A percentile compares a stretch with the other conserved stretches of the same genome.
Conservation (phyloP, 2,888 invertebrate species). For the Drosophila silvestris region DNA sequence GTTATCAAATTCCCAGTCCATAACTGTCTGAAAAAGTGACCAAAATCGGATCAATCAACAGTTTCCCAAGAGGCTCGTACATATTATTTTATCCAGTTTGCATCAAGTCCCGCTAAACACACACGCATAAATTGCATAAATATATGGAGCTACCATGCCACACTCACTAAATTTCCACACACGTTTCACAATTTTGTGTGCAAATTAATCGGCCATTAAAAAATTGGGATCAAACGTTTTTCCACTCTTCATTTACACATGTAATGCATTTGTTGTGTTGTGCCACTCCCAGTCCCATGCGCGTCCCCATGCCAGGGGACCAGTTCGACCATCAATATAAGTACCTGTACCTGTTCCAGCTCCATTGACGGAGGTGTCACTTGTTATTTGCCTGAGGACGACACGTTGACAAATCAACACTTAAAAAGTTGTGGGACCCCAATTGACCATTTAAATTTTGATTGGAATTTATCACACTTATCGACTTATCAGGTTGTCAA, state of each 20-base stretch:
- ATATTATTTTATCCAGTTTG: conserved; percentile 24
- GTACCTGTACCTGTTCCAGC: conserved; percentile 22
- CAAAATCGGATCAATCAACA: conserved; percentile 24
- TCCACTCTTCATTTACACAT: conserved; percentile 7
- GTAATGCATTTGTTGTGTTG: background rate
- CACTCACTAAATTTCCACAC: conserved; percentile 17
- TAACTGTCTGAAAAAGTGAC: background rate
- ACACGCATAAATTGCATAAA: background rate
- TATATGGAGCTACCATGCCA: background rate
- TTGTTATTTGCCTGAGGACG: conserved; percentile 39
- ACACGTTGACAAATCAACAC: conserved; percentile 20
- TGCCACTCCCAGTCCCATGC: conserved; percentile 9
- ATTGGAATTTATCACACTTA: conserved; percentile 26
- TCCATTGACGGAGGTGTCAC: conserved; percentile 15
- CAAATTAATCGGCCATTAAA: conserved; percentile 16
- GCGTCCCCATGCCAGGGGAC: background rate
- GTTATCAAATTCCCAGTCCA: conserved; percentile 2
- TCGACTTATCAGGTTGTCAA: background rate
- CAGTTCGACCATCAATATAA: background rate
- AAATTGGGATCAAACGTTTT: conserved; percentile 11
- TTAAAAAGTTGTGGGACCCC: conserved; percentile 28
- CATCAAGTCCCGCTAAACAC: conserved; percentile 8
- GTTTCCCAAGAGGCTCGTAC: conserved; percentile 33
- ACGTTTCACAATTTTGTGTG: conserved; percentile 4
- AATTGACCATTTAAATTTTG: conserved; percentile 31